Percentiles rank a stretch among this genome's conserved stretches.
These are phyloP conservation scores for Orthonyx spaldingii DNA, from an alignment of 2,113 vertebrate species.

Conservation along the genomic window DNA sequence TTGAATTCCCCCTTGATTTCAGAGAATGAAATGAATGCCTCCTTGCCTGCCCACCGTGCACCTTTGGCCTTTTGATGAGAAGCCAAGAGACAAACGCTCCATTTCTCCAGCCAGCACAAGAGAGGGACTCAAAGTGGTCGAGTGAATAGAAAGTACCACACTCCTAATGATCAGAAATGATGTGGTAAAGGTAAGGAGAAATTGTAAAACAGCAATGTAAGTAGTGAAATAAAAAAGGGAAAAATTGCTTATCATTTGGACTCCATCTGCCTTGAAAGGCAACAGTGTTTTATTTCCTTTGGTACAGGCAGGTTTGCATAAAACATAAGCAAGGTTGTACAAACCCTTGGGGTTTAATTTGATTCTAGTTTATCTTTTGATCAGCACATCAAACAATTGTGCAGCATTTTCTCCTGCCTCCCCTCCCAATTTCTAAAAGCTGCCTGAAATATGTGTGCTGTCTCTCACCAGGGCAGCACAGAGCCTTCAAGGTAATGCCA, in stretches of 20 bases:
- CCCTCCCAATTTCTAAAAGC: neutral
- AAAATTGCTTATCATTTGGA: slow-evolving; percentile 16
- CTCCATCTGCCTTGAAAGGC: slow-evolving; percentile 20
- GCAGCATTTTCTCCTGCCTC: neutral
- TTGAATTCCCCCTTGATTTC: neutral
- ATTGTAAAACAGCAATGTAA: neutral
- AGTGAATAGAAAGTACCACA: neutral
- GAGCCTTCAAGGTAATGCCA: neutral
- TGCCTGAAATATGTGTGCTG: neutral
- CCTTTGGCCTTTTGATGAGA: neutral
- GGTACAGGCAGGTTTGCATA: slow-evolving; percentile 36
- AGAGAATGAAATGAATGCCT: neutral
- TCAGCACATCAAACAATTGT: slow-evolving; percentile 56
- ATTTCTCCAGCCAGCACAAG: neutral
- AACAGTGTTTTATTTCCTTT: slow-evolving; percentile 18
- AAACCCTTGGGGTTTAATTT: slow-evolving; percentile 47
- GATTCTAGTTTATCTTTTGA: slow-evolving; percentile 57
- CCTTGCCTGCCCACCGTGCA: neutral
- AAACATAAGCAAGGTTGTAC: slow-evolving; percentile 43
- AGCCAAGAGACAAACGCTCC: neutral
- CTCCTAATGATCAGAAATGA: neutral
- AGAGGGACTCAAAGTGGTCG: neutral
- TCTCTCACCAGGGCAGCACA: neutral
- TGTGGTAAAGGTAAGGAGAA: neutral
- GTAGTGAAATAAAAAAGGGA: neutral